Evolutionary conservation across 2,113 vertebrate species (phyloP).

Genomic region (Pseudopodoces humilis): DNA sequence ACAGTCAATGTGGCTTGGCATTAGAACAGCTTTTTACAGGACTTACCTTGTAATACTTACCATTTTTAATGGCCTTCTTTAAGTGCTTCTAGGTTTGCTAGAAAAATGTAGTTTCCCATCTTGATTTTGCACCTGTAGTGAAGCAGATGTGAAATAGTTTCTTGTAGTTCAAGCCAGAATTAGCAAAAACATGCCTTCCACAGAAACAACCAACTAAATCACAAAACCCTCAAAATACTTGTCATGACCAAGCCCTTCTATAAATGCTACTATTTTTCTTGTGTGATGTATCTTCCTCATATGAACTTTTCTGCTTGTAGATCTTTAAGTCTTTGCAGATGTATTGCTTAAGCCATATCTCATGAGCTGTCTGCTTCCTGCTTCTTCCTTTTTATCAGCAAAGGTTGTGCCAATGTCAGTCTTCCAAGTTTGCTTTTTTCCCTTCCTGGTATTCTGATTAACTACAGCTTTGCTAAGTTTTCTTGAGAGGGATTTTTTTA

Average conservation of each 20-base stretch:
- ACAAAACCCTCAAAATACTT: not conserved
- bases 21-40: not conserved
- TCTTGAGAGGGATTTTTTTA: not conserved
- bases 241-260: not conserved
- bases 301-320: not conserved
- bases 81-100: not conserved
- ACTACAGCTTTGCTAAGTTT: not conserved
- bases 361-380: conserved; percentile 14
- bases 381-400: conserved; percentile 17
- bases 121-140: not conserved
- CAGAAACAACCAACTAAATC: not conserved
- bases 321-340: not conserved
- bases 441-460: conserved; percentile 34
- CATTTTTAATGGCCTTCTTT: not conserved
- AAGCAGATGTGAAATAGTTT: not conserved
- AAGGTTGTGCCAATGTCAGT: conserved; percentile 11
- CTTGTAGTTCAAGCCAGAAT: not conserved
- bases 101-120: not conserved
- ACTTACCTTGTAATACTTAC: not conserved
- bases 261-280: not conserved
- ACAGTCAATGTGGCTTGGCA: not conserved
- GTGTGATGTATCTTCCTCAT: not conserved
- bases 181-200: not conserved
- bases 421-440: conserved; percentile 7
- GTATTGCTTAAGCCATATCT: not conserved